Percentiles rank a stretch among this genome's conserved stretches.
phyloP scores from a whole-genome alignment of 2,797 vertebrate species.

The Lagodon rhomboides region DNA sequence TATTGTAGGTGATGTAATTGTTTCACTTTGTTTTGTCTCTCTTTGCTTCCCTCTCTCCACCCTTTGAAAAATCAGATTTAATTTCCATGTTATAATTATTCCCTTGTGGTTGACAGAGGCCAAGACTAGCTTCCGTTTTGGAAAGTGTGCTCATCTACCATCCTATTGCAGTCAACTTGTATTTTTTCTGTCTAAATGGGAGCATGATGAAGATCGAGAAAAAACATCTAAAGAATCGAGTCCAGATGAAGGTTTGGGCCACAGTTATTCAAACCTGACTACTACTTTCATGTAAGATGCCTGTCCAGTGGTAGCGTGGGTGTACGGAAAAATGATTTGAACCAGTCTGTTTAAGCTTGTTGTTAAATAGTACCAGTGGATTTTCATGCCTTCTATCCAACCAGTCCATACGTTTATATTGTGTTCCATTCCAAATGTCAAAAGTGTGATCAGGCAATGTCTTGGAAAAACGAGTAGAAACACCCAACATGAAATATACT shows the following conservation, averaged over 20 bases:
- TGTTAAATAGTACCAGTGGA: constrained; percentile 36
- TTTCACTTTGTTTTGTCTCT: constrained; percentile 50
- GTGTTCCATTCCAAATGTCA: constrained; percentile 22
- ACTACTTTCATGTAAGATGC: constrained; percentile 9
- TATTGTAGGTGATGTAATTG: constrained; percentile 48
- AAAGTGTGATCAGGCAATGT: neutral
- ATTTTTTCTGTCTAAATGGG: constrained; percentile 35
- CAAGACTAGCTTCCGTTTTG: constrained; percentile 65
- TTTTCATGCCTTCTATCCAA: constrained; percentile 38
- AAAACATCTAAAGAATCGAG: constrained; percentile 10
- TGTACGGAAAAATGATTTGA: constrained; percentile 7
- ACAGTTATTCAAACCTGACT: constrained; percentile 9
- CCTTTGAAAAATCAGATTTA: constrained; percentile 52
- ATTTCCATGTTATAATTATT: constrained; percentile 65
- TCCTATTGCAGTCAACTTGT: constrained; percentile 24
- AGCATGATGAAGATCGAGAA: constrained; percentile 29
- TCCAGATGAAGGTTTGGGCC: constrained; percentile 12
- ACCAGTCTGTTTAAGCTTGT: constrained; percentile 49
- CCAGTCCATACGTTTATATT: constrained; percentile 2
- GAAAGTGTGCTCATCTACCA: constrained; percentile 47
- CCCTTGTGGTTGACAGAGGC: constrained; percentile 79
- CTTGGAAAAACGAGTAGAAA: neutral
- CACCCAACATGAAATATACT: neutral
- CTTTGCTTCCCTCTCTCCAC: constrained; percentile 34
- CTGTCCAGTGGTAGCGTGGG: neutral